Conservation (phyloP, 1,140 invertebrate species). For the Pseudomyrmex concolor region DNA sequence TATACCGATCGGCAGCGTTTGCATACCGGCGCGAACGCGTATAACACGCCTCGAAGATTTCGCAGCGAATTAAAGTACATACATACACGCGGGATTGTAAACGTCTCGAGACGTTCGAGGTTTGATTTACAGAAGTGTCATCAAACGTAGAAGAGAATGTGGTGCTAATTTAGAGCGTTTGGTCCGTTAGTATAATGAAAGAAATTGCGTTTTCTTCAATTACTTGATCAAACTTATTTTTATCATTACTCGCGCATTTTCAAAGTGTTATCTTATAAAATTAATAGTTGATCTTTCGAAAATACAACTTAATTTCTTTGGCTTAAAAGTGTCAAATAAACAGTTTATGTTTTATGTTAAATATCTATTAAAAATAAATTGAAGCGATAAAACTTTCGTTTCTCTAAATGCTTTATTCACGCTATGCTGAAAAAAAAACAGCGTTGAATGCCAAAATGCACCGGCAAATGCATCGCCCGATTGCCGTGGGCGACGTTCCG, state of each 20-base stretch:
- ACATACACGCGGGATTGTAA: too few species aligned
- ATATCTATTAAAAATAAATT: background rate
- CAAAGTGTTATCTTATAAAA: too few species aligned
- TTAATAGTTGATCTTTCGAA: too few species aligned
- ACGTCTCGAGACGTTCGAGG: background rate
- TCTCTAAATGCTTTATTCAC: background rate
- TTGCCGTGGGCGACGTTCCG: background rate
- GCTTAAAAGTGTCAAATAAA: too few species aligned
- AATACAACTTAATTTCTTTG: too few species aligned
- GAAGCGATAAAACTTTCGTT: background rate
- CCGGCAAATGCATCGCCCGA: background rate
- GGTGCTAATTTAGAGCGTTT: too few species aligned
- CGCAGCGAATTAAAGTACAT: background rate
- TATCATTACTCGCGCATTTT: too few species aligned
- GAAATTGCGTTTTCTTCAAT: too few species aligned
- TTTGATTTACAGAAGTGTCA: background rate
- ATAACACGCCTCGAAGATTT: background rate
- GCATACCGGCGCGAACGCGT: background rate
- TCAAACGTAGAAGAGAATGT: background rate
- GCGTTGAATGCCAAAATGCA: background rate
- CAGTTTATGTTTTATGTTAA: too few species aligned
- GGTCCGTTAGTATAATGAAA: too few species aligned
- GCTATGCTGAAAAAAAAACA: background rate
- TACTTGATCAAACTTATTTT: too few species aligned
- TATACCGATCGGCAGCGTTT: conserved; percentile 25